Evolutionary conservation across 2,113 vertebrate genomes (phyloP).

Genomic region (Collichthys lucidus): DNA sequence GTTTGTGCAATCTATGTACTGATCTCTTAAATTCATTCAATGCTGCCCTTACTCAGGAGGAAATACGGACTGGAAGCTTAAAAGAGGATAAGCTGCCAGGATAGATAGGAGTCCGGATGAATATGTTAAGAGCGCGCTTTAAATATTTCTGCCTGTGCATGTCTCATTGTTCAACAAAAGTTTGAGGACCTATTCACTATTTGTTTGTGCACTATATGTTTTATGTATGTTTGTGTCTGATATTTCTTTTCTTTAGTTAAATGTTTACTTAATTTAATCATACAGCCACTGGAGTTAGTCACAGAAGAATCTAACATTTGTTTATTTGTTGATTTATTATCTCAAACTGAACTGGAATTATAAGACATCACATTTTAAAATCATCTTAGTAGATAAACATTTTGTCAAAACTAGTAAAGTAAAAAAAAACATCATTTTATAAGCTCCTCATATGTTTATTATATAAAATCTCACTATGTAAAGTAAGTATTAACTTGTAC

Average conservation of each 20-base stretch:
- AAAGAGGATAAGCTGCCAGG: constrained; percentile 41
- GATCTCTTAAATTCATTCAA: constrained; percentile 38
- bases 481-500: background rate
- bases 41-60: constrained; percentile 1
- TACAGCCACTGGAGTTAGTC: too few species aligned
- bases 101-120: constrained; percentile 32
- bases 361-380: too few species aligned
- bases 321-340: background rate
- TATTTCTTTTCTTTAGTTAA: background rate
- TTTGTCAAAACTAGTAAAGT: background rate
- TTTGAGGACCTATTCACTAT: background rate
- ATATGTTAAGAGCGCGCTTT: constrained; percentile 23
- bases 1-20: constrained; percentile 32
- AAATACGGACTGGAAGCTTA: constrained; percentile 32
- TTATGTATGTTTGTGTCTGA: background rate
- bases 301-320: background rate
- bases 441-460: background rate
- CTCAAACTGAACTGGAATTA: background rate
- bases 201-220: background rate
- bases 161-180: background rate
- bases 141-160: background rate
- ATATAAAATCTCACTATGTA: background rate
- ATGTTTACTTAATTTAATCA: too few species aligned
- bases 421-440: background rate
- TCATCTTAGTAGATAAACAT: too few species aligned